These are phyloP conservation scores for Megaptera novaeangliae DNA, from an alignment of 2,113 vertebrate genomes.

Conservation along the genomic window DNA sequence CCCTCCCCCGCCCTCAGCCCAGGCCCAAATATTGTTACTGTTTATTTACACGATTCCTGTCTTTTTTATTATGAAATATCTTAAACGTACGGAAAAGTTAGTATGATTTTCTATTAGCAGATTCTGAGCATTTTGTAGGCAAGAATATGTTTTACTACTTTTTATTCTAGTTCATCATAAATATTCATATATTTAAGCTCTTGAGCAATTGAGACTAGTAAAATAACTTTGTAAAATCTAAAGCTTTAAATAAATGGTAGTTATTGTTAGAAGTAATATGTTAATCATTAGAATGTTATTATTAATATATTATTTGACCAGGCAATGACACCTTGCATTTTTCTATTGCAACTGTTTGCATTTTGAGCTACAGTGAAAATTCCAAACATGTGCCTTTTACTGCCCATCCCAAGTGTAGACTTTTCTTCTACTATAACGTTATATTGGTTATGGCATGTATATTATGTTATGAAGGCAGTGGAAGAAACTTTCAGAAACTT, in stretches of 20 bases:
- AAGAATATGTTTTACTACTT: not conserved
- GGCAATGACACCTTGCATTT: not conserved
- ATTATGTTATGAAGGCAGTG: not conserved
- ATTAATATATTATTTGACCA: not conserved
- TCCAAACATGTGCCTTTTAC: not conserved
- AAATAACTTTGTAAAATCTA: slow-evolving; percentile 30
- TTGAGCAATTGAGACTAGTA: not conserved
- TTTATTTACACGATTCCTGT: not conserved
- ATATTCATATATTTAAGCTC: not conserved
- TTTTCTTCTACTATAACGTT: not conserved
- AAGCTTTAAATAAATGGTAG: slow-evolving; percentile 7
- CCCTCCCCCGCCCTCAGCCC: not conserved
- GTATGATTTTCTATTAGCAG: not conserved
- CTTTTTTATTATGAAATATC: not conserved
- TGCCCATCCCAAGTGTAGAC: not conserved
- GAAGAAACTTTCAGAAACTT: slow-evolving; percentile 1
- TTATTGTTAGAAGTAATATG: not conserved
- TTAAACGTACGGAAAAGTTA: not conserved
- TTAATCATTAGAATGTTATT: not conserved
- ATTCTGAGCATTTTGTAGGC: not conserved
- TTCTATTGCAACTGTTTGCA: not conserved
- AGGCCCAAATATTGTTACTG: not conserved
- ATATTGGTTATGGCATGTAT: not conserved
- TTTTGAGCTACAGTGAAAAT: not conserved
- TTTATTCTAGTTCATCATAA: not conserved